Percentiles rank a stretch among this genome's conserved stretches.
Conservation (phyloP, 1,140 invertebrate genomes). For the Vanessa tameamea region DNA sequence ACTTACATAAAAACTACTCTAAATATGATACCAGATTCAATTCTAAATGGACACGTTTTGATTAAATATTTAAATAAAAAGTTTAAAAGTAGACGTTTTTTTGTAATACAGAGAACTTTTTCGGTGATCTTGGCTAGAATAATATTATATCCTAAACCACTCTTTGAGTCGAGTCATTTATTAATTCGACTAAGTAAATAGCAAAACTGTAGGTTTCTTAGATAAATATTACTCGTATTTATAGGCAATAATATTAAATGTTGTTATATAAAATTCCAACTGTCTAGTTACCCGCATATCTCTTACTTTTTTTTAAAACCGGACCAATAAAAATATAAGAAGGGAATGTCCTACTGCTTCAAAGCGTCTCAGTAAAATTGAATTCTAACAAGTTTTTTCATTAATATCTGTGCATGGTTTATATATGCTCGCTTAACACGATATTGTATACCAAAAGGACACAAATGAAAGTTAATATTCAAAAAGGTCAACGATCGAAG, state of each 20-base stretch:
- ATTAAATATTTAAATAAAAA: no score
- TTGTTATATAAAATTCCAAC: background rate
- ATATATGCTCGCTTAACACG: constrained; percentile 23
- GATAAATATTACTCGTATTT: background rate
- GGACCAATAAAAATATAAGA: constrained; percentile 24
- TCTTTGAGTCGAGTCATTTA: background rate
- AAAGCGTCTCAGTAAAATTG: constrained; percentile 21
- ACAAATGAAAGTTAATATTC: constrained; percentile 20
- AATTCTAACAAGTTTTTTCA: constrained; percentile 42
- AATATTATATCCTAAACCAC: background rate
- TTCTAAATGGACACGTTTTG: no score
- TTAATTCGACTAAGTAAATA: constrained; percentile 13
- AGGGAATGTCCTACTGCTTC: constrained; percentile 26
- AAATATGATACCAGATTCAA: no score
- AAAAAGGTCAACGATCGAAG: constrained; percentile 51
- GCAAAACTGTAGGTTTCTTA: background rate
- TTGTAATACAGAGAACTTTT: no score
- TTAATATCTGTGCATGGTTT: constrained; percentile 44
- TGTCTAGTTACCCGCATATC: constrained; percentile 42
- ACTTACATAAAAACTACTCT: no score
- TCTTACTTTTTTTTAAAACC: constrained; percentile 11
- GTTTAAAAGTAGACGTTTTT: no score
- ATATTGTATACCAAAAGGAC: constrained; percentile 62
- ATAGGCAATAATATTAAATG: background rate
- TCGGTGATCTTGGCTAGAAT: no score